phyloP scores from a whole-genome alignment of 2,888 invertebrate genomes.

The Ellobium chinense region DNA sequence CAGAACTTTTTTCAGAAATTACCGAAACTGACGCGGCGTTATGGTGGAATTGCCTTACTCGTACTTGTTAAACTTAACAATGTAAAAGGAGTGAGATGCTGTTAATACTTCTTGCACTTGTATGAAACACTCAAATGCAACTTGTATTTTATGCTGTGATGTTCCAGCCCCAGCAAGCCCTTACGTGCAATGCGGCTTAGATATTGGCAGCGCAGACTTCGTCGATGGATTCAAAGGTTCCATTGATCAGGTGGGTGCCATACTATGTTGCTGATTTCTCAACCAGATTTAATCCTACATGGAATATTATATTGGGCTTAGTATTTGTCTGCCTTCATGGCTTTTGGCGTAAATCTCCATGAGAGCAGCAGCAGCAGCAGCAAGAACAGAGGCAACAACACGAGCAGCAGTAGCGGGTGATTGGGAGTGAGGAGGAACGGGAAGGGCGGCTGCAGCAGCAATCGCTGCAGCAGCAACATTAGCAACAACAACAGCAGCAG shows the following conservation, averaged over 20 bases:
- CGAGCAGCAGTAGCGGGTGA: conserved; percentile 17
- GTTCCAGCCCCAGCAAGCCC: conserved; percentile 32
- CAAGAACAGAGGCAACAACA: conserved; percentile 10
- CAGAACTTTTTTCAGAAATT: no score
- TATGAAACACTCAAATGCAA: no score
- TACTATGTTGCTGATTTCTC: not conserved
- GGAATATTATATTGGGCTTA: not conserved
- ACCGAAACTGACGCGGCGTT: no score
- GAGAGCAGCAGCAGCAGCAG: conserved; percentile 14
- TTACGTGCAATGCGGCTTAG: conserved; percentile 24
- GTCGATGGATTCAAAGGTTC: conserved; percentile 25
- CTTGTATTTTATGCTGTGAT: not conserved
- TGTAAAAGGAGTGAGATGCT: no score
- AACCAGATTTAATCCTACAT: not conserved
- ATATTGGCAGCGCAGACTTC: conserved; percentile 28
- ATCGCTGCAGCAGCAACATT: conserved; percentile 17
- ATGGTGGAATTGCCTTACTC: no score
- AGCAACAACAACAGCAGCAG: no score
- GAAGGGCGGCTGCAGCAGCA: conserved; percentile 8
- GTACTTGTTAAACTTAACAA: no score
- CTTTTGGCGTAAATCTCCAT: not conserved
- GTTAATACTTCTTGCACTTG: no score
- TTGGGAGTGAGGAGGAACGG: conserved; percentile 1
- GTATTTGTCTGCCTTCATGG: not conserved
- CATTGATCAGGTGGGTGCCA: not conserved